Evolutionary conservation across 2,797 vertebrate species (phyloP), one percentile per base, ranked within the genome.

Genomic region (Pseudochirops cupreus): DNA sequence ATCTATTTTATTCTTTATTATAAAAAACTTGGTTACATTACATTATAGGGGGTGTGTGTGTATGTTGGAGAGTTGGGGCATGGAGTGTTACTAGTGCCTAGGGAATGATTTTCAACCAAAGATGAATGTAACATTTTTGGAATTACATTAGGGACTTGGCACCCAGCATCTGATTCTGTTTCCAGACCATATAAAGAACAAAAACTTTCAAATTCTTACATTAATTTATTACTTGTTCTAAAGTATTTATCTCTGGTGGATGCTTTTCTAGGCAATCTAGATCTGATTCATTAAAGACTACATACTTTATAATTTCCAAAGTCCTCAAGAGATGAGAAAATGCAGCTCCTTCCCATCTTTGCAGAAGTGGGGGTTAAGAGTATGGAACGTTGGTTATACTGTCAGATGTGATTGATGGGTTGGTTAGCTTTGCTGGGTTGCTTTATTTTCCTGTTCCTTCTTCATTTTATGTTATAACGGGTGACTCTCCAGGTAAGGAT

Each of bases 261-360:
- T 7, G 91, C 96, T 90, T 97, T 91, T 2, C 91, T 92, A 53
- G 74, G 95, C 95, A 94, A 91, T 12, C 53, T 54, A 93, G 90
- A 91, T 16, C 46, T 92, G 96, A 89, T 59, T 12, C 93, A 14
- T 0, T 29, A 95, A 96, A 96, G 95, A 96, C 89, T 94, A 91
- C 94, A 53, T 89, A 93, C 93, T 96, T 93, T 7, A 94, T 93
- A 95, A 96, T 96, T 95, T 91, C 94, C n/a, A 57, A 82, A 39
- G 18, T 82, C 18, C 21, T 82, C n/a, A 82, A 82, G 74, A 82
- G 6, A 46, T 46, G 3, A 82, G 7, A 46, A 82, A 24, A 82
- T 46, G 39, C 7, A 82, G 46, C 74, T 82, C 18, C n/a, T 87
- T 87, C 39, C 39, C 3, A 50, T 50, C 67, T 82, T 46, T 26